Evolutionary conservation across 2,797 vertebrate genomes (phyloP), one percentile per base, ranked within the genome.

Genomic region (Ataeniobius toweri): DNA sequence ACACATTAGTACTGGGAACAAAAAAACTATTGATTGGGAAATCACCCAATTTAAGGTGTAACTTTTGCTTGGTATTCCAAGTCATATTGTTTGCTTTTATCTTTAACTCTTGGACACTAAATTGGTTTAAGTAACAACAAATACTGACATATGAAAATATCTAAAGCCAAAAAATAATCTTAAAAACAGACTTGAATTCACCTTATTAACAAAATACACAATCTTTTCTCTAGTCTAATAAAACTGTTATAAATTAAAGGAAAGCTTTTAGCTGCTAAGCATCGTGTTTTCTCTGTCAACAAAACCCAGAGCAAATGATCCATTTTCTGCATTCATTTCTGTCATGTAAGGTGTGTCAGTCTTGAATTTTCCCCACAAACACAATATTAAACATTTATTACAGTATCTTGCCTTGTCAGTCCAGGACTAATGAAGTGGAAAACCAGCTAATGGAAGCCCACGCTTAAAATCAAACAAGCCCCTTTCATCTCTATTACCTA

Each of bases 351-450:
- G 41, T 51, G 39, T 74, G 79, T 74, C 69, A 53, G 8, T 73
- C 56, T 74, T 71, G 9, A 14, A 2, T 65, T 77, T 61, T 69
- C 9, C 56, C 65, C 36, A 71, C 9, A 46, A 22, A 76, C 41
- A n/a, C n/a, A 73, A 74, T 71, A 80, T 58, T 71, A 55, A 75
- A 81, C 68, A 71, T 72, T 55, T 77, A 58, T 76, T n/a, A 67
- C 36, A 41, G 63, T 41, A 61, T 80, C 28, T 22, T 14, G 24
- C 28, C 76, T 74, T 53, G 71, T 87, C 76, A 51, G 73, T 51
- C 48, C 74, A 56, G 56, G 20, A 68, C 51, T 79, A 80, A 85
- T 81, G 68, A 83, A 77, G 74, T 41, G 39, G 39, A 59, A 77
- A 77, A 72, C 26, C 44, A 48, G 44, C 51, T 70, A 61, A 71